A percentile compares a stretch with the other conserved stretches of the same genome.
These are phyloP conservation scores for Oreonectes daqikongensis DNA, from an alignment of 2,797 vertebrate genomes.

Conservation along the genomic window DNA sequence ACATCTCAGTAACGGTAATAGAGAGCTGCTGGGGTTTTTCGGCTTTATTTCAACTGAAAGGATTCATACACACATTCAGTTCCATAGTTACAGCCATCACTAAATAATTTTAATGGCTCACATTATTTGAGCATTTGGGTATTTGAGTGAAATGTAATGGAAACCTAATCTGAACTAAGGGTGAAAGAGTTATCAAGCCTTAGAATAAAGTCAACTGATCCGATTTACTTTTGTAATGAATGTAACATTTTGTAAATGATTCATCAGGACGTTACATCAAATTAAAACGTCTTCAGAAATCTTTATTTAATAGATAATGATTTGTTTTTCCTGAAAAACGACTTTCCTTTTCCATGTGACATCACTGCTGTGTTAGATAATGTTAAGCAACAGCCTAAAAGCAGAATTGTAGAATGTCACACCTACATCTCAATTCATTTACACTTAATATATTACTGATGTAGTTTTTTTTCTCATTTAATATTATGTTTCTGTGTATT, in stretches of 20 bases:
- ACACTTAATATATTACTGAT: background rate
- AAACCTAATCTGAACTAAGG: background rate
- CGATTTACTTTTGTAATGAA: background rate
- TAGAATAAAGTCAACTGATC: background rate
- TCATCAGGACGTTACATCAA: background rate
- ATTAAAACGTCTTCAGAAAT: too few relatives aligned
- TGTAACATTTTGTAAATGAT: background rate
- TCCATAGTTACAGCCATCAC: background rate
- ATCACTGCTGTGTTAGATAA: background rate
- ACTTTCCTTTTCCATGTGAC: background rate
- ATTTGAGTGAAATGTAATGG: background rate
- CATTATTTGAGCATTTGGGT: background rate
- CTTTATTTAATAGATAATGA: background rate
- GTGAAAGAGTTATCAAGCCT: background rate
- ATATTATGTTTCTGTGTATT: background rate
- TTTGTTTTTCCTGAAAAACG: background rate
- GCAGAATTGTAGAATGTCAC: too few relatives aligned
- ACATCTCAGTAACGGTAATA: slow-evolving; percentile 62
- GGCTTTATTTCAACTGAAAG: background rate
- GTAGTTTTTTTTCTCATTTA: too few relatives aligned
- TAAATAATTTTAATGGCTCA: background rate
- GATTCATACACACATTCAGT: background rate
- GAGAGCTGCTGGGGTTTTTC: background rate
- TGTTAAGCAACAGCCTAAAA: background rate
- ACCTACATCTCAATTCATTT: background rate